Evolutionary conservation across 2,797 vertebrate genomes (phyloP), one percentile per base, ranked within the genome.

Genomic region (Muscicapa comitata): DNA sequence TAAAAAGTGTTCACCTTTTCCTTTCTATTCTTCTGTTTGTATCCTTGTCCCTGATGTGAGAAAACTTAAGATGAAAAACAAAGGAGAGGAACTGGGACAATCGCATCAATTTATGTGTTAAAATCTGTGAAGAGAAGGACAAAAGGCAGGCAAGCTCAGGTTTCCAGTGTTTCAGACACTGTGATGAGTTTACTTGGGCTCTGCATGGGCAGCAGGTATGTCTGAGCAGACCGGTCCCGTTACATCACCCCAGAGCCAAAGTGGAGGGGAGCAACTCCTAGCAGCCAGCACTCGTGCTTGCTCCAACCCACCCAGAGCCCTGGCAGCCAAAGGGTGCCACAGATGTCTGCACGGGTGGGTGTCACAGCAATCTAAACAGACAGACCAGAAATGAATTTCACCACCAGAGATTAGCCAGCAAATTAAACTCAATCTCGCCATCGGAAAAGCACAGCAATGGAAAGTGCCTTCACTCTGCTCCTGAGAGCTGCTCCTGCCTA

Each of bases 331-430:
- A 87, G 75, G 71, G 81, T 90, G 72, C 63, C 19, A 42, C 5
- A 23, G 71, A 86, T 0, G 2, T 48, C 2, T 11, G 74, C 83
- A 71, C 1, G 65, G 61, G 61, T 67, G 15, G 38, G 68, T 87
- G 84, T 92, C 90, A 93, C 20, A 1, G 54, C 84, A 61, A 89
- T 90, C 72, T 83, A 66, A 96, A 92, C 86, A 95, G 83, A 85
- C 74, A 92, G 84, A 92, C 71, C 81, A 95, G 94, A 95, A 95
- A 91, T 48, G 0, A 95, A 89, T 92, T 93, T 83, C 81, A 88
- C 53, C 68, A 61, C 68, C 84, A 54, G 88, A 93, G 75, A 95
- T 77, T n/a, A 94, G 53, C 71, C 78, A 95, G 84, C 78, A 93
- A 95, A 96, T 92, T 92, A 92, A 93, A 79, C 35, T 83, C 76